A percentile compares a stretch with the other conserved stretches of the same genome.
Conservation (phyloP, 1,140 invertebrate species). For the Monomorium pharaonis region DNA sequence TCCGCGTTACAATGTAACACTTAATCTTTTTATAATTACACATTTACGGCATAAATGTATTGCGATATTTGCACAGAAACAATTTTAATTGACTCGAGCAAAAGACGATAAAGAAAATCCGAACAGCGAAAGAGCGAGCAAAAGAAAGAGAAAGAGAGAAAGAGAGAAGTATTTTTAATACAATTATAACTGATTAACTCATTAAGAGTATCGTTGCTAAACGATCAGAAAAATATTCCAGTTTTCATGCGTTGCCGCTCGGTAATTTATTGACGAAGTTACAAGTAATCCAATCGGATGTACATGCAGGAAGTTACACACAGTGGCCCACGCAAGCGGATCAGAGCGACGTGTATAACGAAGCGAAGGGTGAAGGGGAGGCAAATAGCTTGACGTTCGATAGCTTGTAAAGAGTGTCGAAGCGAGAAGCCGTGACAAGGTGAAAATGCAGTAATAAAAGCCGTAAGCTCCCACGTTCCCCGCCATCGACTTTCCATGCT, state of each 20-base stretch:
- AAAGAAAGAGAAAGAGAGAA: background rate
- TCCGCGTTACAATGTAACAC: slow-evolving; percentile 9
- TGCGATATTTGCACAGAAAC: background rate
- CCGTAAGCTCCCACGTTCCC: slow-evolving; percentile 76
- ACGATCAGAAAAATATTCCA: slow-evolving; percentile 15
- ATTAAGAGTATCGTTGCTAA: background rate
- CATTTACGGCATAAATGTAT: background rate
- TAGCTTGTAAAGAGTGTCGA: slow-evolving; percentile 81
- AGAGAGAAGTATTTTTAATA: background rate
- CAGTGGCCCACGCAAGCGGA: slow-evolving; percentile 35
- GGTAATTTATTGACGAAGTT: slow-evolving; percentile 59
- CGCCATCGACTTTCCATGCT: slow-evolving; percentile 63
- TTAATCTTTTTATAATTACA: slow-evolving; percentile 23
- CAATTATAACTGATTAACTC: background rate
- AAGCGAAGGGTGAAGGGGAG: slow-evolving; percentile 29
- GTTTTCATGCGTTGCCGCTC: slow-evolving; percentile 34
- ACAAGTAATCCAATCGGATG: slow-evolving; percentile 38
- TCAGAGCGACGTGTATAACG: slow-evolving; percentile 43
- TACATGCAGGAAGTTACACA: slow-evolving; percentile 15
- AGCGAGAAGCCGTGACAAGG: slow-evolving; percentile 83
- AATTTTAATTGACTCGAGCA: background rate
- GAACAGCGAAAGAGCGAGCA: background rate
- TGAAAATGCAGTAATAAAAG: slow-evolving; percentile 86
- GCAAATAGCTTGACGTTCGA: slow-evolving; percentile 77
- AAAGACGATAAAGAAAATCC: background rate